Conservation (phyloP, 2,888 invertebrate species). For the Bibio marci region DNA sequence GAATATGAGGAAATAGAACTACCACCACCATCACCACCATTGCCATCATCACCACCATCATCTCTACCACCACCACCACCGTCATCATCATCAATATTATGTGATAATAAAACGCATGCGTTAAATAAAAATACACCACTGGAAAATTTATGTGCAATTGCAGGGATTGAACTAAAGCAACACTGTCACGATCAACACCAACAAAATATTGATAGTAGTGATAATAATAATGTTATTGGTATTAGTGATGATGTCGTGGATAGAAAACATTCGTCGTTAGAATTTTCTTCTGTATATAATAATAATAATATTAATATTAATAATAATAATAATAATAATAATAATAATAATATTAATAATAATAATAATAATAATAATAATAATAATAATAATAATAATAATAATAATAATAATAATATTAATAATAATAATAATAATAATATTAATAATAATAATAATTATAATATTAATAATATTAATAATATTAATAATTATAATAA, state of each 20-base stretch:
- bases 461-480: no score
- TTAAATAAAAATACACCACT: constrained; percentile 30
- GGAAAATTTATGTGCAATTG: constrained; percentile 44
- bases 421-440: no score
- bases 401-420: no score
- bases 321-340: not conserved
- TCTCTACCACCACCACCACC: constrained; percentile 8
- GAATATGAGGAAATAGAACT: constrained; percentile 17
- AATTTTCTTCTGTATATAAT: constrained; percentile 10
- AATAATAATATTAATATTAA: not conserved
- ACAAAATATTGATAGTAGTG: no score
- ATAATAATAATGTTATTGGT: no score
- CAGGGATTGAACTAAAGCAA: constrained; percentile 45
- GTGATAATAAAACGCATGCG: not conserved
- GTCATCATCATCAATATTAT: constrained; percentile 11
- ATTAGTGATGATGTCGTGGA: no score
- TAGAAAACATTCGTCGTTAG: constrained; percentile 11
- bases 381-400: constrained; percentile 8
- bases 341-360: constrained; percentile 22
- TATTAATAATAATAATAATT: no score
- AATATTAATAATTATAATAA: no score
- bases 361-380: constrained; percentile 8
- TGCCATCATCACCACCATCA: constrained; percentile 13
- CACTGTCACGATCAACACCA: no score
- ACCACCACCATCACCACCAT: constrained; percentile 5